phyloP scores from a whole-genome alignment of 1,140 invertebrate species.

The Trichoplusia ni region DNA sequence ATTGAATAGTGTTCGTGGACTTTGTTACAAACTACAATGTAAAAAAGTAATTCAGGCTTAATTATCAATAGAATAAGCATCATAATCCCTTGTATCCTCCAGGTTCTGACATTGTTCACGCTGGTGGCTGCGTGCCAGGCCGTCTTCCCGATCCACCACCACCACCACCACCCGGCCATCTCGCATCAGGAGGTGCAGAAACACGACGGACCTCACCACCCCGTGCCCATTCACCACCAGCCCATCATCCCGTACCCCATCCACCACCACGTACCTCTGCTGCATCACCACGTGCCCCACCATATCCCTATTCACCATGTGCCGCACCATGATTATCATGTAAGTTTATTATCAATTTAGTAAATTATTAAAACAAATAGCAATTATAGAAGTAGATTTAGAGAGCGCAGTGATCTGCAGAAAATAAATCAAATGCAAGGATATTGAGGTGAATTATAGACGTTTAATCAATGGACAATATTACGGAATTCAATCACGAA shows the following conservation, averaged over 20 bases:
- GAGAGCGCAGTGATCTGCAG: no score
- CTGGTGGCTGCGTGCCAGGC: constrained; percentile 62
- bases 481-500: no score
- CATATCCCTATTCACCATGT: constrained; percentile 42
- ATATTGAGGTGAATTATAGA: no score
- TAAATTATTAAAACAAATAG: no score
- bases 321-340: constrained; percentile 70
- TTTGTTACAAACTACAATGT: no score
- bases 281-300: not conserved
- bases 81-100: constrained; percentile 10
- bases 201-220: constrained; percentile 60
- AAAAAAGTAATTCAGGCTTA: not conserved
- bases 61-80: not conserved
- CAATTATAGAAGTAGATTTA: no score
- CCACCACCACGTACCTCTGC: constrained; percentile 33
- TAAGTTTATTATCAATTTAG: constrained; percentile 48
- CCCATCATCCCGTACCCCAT: constrained; percentile 43
- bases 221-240: constrained; percentile 42
- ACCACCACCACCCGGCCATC: constrained; percentile 65
- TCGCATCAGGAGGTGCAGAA: constrained; percentile 69
- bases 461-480: no score
- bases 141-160: constrained; percentile 64
- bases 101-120: constrained; percentile 43
- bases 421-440: no score
- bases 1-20: no score